phyloP scores from a whole-genome alignment of 2,888 invertebrate genomes.

The Cosmia trapezina region DNA sequence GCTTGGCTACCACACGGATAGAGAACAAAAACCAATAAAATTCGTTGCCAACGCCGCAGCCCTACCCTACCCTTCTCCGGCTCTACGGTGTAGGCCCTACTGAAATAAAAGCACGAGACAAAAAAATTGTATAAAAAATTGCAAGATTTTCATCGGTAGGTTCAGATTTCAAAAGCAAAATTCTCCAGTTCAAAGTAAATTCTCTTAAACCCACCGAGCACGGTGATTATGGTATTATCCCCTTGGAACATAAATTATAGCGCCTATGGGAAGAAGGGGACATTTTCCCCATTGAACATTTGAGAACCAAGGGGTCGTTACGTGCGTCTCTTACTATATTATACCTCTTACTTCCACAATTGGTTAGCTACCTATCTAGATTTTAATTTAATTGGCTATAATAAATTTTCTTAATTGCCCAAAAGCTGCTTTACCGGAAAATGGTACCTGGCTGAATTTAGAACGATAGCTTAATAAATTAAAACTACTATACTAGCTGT shows the following conservation, averaged over 20 bases:
- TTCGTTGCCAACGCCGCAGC: neutral
- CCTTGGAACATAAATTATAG: constrained; percentile 47
- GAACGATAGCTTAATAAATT: constrained; percentile 17
- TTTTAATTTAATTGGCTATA: constrained; percentile 55
- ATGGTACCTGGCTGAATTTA: constrained; percentile 41
- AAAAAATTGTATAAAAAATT: neutral
- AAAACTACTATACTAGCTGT: no score
- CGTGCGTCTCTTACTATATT: constrained; percentile 25
- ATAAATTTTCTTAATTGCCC: constrained; percentile 54
- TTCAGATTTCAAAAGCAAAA: constrained; percentile 26
- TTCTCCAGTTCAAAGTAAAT: constrained; percentile 12
- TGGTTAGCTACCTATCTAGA: constrained; percentile 51
- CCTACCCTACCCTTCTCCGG: neutral
- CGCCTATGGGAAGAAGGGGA: constrained; percentile 32
- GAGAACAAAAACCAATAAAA: neutral
- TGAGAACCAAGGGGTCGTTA: constrained; percentile 35
- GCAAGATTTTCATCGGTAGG: neutral
- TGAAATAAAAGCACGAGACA: neutral
- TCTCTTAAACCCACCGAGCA: constrained; percentile 25
- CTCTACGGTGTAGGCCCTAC: neutral
- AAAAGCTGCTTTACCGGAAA: constrained; percentile 50
- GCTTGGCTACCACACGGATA: neutral
- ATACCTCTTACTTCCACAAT: constrained; percentile 45
- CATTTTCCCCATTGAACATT: constrained; percentile 40
- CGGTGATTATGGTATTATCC: constrained; percentile 52